Evolutionary conservation across 2,113 vertebrate species (phyloP).

Genomic region (Anolis carolinensis): DNA sequence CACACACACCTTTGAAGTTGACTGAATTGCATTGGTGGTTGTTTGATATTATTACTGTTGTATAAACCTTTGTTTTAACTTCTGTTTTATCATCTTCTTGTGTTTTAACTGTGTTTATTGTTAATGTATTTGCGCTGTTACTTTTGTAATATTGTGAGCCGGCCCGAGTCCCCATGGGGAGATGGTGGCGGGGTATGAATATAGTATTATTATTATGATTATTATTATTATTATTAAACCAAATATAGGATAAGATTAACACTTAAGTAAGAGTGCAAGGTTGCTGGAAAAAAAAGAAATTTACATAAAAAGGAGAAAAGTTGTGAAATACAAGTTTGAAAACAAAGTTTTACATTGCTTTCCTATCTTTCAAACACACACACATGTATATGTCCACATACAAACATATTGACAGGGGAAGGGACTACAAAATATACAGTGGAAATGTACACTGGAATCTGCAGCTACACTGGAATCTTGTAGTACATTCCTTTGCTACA

Average conservation of each 20-base stretch:
- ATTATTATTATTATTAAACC: no score
- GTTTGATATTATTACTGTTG: no score
- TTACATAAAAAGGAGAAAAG: neutral
- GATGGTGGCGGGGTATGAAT: no score
- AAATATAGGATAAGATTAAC: conserved; percentile 4
- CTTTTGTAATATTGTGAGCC: no score
- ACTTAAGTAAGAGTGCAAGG: conserved; percentile 9
- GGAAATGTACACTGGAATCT: neutral
- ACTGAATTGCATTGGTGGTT: no score
- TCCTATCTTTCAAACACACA: neutral
- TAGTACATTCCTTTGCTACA: neutral
- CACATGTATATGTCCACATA: neutral
- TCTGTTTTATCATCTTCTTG: no score
- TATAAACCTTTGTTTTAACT: no score
- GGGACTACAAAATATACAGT: neutral
- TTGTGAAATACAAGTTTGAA: neutral
- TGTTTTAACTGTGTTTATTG: no score
- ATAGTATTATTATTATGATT: no score
- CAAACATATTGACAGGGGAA: neutral
- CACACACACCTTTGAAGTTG: no score
- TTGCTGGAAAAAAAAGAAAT: neutral
- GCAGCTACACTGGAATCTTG: neutral
- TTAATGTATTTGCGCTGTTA: no score
- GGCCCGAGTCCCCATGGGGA: no score
- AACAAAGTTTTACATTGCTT: rapidly evolving